These are phyloP conservation scores for Neosalanx taihuensis DNA, from an alignment of 2,797 vertebrate genomes.

Conservation along the genomic window DNA sequence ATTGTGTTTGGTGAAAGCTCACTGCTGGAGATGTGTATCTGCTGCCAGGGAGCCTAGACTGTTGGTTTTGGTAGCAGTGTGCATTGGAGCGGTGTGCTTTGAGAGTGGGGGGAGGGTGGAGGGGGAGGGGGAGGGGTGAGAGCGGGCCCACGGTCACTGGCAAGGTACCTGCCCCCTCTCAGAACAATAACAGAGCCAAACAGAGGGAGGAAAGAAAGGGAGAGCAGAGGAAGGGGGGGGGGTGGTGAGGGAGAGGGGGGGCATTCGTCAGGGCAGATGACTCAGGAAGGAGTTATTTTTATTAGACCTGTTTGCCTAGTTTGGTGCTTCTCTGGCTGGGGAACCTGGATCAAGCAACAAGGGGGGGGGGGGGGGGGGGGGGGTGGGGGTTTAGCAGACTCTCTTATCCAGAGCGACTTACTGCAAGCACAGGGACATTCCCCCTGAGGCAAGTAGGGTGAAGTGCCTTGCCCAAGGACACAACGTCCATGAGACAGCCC, in stretches of 20 bases:
- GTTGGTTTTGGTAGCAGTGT: conserved; percentile 3
- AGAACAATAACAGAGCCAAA: conserved; percentile 35
- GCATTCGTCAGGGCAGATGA: conserved; percentile 5
- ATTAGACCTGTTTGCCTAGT: background rate
- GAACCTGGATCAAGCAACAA: background rate
- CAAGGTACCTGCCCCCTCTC: conserved; percentile 4
- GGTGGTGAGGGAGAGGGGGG: background rate
- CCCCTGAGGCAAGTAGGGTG: too few relatives aligned
- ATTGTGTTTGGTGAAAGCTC: too few relatives aligned
- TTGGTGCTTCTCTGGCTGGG: background rate
- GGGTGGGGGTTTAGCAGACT: background rate
- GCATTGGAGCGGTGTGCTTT: conserved; percentile 5
- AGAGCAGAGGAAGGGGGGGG: conserved; percentile 1
- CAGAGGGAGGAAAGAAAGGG: conserved; percentile 15
- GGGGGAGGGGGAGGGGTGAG: too few relatives aligned
- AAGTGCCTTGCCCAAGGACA: too few relatives aligned
- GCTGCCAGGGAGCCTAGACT: background rate
- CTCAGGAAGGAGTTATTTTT: conserved; percentile 8
- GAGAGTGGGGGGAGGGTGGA: background rate
- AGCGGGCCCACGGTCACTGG: conserved; percentile 12
- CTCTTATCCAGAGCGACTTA: too few relatives aligned
- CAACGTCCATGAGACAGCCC: too few relatives aligned
- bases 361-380: background rate
- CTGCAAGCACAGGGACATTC: too few relatives aligned
- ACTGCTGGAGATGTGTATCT: background rate